Percentiles rank a stretch among this genome's conserved stretches.
Conservation (phyloP, 2,797 vertebrate species). For the Molossus alvarezi region DNA sequence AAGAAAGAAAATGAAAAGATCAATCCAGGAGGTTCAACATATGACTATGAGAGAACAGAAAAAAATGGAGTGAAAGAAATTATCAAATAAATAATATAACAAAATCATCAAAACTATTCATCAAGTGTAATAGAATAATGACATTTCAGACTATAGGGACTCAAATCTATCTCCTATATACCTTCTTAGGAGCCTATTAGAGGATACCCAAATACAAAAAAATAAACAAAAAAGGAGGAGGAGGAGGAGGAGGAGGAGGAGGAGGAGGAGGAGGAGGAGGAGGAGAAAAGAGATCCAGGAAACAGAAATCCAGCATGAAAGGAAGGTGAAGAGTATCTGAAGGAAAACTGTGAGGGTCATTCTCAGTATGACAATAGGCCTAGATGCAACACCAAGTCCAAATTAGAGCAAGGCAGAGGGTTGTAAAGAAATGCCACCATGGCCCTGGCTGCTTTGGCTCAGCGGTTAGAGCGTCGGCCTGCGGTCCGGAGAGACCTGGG, state of each 20-base stretch:
- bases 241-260: neutral
- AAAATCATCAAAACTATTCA: neutral
- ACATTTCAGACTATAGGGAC: neutral
- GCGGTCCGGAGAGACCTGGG: no score
- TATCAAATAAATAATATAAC: neutral
- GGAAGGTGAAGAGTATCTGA: neutral
- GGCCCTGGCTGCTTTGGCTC: no score
- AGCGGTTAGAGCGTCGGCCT: no score
- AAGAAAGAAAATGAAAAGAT: slow-evolving; percentile 13
- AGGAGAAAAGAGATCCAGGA: neutral
- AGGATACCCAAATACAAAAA: neutral
- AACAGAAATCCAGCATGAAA: neutral
- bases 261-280: neutral
- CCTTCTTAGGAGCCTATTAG: neutral
- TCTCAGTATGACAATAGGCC: neutral
- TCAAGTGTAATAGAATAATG: neutral
- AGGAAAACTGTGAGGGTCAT: neutral
- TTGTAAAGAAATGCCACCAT: neutral
- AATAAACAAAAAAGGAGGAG: neutral
- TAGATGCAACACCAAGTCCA: neutral
- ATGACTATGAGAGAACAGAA: neutral
- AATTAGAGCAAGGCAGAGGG: neutral
- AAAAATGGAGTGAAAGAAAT: neutral
- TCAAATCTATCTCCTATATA: neutral
- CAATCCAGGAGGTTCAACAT: neutral